Evolutionary conservation across 2,797 vertebrate species (phyloP), one percentile per base, ranked within the genome.

Genomic region (Coregonus ussuriensis): DNA sequence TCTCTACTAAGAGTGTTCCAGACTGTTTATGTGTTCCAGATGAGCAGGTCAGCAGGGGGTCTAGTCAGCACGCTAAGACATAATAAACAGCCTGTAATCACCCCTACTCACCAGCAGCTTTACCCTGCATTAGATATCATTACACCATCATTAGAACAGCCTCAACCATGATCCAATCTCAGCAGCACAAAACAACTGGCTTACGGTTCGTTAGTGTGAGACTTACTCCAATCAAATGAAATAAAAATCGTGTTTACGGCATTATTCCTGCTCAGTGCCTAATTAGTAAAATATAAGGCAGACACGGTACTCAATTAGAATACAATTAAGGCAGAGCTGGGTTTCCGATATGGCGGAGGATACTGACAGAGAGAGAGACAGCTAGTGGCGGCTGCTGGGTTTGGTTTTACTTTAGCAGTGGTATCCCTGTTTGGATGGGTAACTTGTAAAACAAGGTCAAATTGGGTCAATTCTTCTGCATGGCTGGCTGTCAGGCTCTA

Each of bases 121-220:
- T 87, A 87, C 72, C 76, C 81, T 71, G 85, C 85, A 88, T 88
- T 87, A 84, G 74, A 86, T 86, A 77, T 88, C 80, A 86, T 89
- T 87, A 86, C 84, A 85, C 16, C 15, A 84, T 83, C 83, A 87
- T 90, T 87, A 88, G 78, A 47, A 71, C 77, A 54, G 21, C 71
- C 52, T 56, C 14, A 16, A 54, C 11, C 15, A 73, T 18, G 29
- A 47, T 47, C 41, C 15, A 56, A 56, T 56, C 18, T 18, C 53
- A n/a, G 16, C 53, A 56, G 0, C 53, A 16, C 53, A 16, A 56
- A n/a, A 72, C 35, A 47, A 18, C 18, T 18, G 53, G 53, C 53
- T 5, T n/a, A 56, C 53, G 15, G 53, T 3, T 52, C 14, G 6
- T 25, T 25, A 47, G 41, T 25, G 14, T 84, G 85, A 63, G 63